Evolutionary conservation across 1,140 invertebrate species (phyloP), one percentile per base, ranked within the genome.

Genomic region (Leucophenga varia): DNA sequence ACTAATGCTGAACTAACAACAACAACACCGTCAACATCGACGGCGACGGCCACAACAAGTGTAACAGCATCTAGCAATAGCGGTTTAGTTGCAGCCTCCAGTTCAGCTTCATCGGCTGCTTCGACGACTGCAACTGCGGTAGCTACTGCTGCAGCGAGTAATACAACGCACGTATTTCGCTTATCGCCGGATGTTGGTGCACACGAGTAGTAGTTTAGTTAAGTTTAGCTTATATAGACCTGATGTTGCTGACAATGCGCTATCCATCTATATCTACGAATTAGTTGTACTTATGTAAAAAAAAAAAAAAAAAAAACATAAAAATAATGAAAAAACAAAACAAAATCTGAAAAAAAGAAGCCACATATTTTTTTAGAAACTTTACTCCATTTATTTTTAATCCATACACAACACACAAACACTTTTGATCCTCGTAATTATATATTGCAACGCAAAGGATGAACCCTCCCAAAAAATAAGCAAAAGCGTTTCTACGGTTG

Each of bases 281-380:
- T 64, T 64, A 64, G 61, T 25, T 64, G 61, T 64, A 64, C 61
- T 64, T 64, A 67, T 67, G 63, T 67, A 67, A 57, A 61, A 56
- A 56, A 31, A 56, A 47, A 28, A 56, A 57, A 55, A 12, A 37
- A 37, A n/a, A n/a, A n/a, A n/a, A n/a, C n/a, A n/a, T n/a, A n/a
- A n/a, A n/a, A n/a, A n/a, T n/a, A n/a, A n/a, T n/a, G n/a, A n/a
- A n/a, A n/a, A 34, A 34, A n/a, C 16, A 10, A 34, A 34, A 14
- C 32, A 7, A 7, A 7, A 34, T 34, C 32, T 34, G n/a, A n/a
- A n/a, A n/a, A n/a, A 34, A n/a, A 14, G 32, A 54, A 43, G 39
- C 28, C 49, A 38, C 51, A 49, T n/a, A n/a, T n/a, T n/a, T n/a
- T n/a, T n/a, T n/a, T n/a, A n/a, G n/a, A n/a, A n/a, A n/a, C n/a